These are phyloP conservation scores for Tachina lurida DNA, from an alignment of 2,888 invertebrate species.

Conservation along the genomic window DNA sequence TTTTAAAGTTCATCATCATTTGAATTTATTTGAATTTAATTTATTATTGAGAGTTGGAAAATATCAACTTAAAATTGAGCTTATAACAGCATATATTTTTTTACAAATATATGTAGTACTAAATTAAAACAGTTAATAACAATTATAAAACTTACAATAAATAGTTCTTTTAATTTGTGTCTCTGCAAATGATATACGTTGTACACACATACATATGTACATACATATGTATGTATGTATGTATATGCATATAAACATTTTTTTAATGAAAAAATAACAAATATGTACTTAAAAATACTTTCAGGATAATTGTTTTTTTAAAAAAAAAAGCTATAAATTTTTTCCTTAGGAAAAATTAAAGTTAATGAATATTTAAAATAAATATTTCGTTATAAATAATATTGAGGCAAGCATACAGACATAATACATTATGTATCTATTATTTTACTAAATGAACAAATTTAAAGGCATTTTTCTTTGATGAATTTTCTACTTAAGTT, in stretches of 20 bases:
- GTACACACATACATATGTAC: conserved; percentile 2
- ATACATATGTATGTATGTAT: neutral
- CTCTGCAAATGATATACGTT: conserved; percentile 23
- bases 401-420: neutral
- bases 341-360: conserved; percentile 51
- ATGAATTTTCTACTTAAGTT: conserved; percentile 12
- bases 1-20: neutral
- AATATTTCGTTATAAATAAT: neutral
- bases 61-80: conserved; percentile 51
- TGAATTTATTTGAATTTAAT: neutral
- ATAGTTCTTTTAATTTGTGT: conserved; percentile 20
- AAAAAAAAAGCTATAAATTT: neutral
- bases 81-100: neutral
- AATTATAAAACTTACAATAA: conserved; percentile 36
- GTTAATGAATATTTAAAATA: conserved; percentile 24
- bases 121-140: conserved; percentile 22
- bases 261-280: conserved; percentile 21
- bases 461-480: conserved; percentile 30
- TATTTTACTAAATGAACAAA: conserved; percentile 48
- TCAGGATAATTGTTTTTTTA: conserved; percentile 20
- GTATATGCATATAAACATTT: neutral
- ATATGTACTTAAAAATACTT: conserved; percentile 22
- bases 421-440: conserved; percentile 4
- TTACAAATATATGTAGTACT: neutral
- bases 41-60: conserved; percentile 30